These are phyloP conservation scores for Parauchenoglanis punctatus DNA, from an alignment of 2,797 vertebrate genomes.

Conservation along the genomic window DNA sequence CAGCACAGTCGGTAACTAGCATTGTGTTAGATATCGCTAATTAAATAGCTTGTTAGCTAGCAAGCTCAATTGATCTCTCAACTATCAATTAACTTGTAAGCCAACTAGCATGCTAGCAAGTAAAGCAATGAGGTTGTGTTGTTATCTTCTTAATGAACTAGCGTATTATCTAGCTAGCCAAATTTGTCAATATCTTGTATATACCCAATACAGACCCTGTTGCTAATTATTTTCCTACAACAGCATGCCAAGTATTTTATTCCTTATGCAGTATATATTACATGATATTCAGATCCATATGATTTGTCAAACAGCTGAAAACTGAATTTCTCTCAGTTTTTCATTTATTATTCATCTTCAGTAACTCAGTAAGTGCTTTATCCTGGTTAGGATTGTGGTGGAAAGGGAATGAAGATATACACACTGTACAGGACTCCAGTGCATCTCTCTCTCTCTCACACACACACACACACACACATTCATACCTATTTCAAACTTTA, in stretches of 20 bases:
- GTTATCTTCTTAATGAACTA: not conserved
- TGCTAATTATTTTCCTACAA: not conserved
- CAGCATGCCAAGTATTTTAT: not conserved
- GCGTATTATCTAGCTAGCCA: not conserved
- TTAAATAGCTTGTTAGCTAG: not conserved
- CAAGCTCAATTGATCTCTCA: not conserved
- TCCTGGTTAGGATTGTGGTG: not conserved
- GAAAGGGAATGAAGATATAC: not conserved
- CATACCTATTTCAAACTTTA: conserved; percentile 3
- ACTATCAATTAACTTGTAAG: not conserved
- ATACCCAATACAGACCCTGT: not conserved
- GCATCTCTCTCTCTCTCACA: not conserved
- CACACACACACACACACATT: not conserved
- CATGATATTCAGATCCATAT: not conserved
- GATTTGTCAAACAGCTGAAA: not conserved
- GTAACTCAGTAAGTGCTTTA: conserved; percentile 1
- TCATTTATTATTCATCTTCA: conserved; percentile 1
- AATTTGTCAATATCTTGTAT: not conserved
- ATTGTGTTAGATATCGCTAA: not conserved
- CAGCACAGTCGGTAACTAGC: not conserved
- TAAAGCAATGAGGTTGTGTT: not conserved
- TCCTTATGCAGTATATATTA: not conserved
- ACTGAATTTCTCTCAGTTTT: not conserved
- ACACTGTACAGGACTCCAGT: not conserved
- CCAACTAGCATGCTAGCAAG: not conserved